Conservation (phyloP, 2,888 invertebrate genomes). For the Hyposoter didymator region DNA sequence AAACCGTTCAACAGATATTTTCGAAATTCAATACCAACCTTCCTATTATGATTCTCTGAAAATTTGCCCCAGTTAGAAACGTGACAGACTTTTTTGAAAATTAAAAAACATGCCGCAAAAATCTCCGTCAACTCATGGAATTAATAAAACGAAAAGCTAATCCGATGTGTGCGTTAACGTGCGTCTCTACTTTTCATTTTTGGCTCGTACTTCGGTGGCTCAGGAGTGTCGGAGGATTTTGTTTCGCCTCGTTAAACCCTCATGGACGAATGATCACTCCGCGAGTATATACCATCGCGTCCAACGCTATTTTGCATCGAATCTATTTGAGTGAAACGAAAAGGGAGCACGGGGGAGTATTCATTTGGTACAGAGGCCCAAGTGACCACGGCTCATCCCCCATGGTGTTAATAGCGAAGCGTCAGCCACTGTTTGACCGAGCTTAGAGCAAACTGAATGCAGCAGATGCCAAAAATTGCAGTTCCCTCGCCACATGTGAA, state of each 20-base stretch:
- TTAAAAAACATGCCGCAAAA: not conserved
- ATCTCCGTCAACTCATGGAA: not conserved
- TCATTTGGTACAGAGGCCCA: slow-evolving; percentile 19
- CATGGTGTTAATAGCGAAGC: slow-evolving; percentile 28
- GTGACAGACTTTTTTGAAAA: no score
- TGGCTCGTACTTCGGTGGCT: slow-evolving; percentile 1
- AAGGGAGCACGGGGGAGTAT: slow-evolving; percentile 13
- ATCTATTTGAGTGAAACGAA: not conserved
- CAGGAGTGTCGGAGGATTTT: slow-evolving; percentile 42
- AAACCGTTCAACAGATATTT: no score
- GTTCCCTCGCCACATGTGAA: slow-evolving; percentile 17
- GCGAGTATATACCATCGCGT: slow-evolving; percentile 23
- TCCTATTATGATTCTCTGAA: no score
- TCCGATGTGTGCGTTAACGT: not conserved
- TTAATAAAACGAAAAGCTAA: not conserved
- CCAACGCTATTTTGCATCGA: slow-evolving; percentile 23
- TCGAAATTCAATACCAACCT: no score
- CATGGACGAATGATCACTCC: slow-evolving; percentile 42
- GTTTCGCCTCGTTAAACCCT: slow-evolving; percentile 52
- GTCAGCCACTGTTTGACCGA: slow-evolving; percentile 18
- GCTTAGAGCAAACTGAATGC: slow-evolving; percentile 14
- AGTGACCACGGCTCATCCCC: not conserved
- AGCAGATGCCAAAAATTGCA: slow-evolving; percentile 63
- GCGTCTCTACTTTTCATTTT: not conserved
- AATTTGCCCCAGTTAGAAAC: no score